Evolutionary conservation across 2,113 vertebrate genomes (phyloP).

Genomic region (Microtus oregoni): DNA sequence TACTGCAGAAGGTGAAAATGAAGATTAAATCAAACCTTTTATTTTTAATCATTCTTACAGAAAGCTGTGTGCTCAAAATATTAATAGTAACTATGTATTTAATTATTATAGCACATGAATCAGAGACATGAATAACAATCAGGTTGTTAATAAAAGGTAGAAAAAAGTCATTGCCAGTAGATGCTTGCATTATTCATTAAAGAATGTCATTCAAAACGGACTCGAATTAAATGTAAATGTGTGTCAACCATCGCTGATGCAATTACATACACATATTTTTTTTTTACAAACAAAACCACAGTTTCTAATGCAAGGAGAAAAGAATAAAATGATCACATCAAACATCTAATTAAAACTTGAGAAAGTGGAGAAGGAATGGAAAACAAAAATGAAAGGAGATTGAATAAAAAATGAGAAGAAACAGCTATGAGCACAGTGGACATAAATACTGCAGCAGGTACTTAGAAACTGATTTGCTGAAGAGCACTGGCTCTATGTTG

Average conservation of each 20-base stretch:
- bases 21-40: not conserved
- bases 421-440: too few species aligned
- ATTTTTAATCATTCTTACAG: not conserved
- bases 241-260: not conserved
- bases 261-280: not conserved
- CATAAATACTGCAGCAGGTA: not conserved
- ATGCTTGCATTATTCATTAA: not conserved
- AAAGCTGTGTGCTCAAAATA: not conserved
- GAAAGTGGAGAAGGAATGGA: not conserved
- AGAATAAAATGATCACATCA: not conserved
- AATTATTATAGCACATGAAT: not conserved
- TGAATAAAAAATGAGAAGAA: not conserved
- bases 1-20: not conserved
- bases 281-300: not conserved
- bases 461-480: not conserved
- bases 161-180: not conserved
- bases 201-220: not conserved
- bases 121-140: not conserved
- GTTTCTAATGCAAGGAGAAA: not conserved
- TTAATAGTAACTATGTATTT: not conserved
- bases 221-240: not conserved
- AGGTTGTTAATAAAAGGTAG: not conserved
- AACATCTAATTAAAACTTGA: not conserved
- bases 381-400: not conserved
- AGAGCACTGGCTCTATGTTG: not conserved